These are phyloP conservation scores for Hypercompe scribonia DNA, from an alignment of 2,888 invertebrate genomes.

Conservation along the genomic window DNA sequence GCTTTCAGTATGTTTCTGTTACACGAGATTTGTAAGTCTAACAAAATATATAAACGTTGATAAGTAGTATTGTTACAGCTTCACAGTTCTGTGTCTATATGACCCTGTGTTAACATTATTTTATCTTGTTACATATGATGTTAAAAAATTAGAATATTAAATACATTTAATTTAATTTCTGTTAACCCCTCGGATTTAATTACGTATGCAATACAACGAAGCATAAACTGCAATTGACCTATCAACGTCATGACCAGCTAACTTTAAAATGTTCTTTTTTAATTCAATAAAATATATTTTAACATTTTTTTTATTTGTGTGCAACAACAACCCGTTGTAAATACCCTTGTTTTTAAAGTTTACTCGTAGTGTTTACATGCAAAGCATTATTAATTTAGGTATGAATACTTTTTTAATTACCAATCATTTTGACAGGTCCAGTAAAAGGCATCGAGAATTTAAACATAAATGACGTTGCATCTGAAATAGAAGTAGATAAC, in stretches of 20 bases:
- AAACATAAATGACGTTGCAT: constrained; percentile 57
- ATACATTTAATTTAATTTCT: neutral
- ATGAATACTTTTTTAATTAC: neutral
- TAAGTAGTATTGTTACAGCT: neutral
- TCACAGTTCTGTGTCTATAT: neutral
- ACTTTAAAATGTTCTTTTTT: constrained; percentile 2
- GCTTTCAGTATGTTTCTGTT: neutral
- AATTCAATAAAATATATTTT: constrained; percentile 14
- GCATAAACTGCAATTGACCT: neutral
- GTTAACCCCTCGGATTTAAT: neutral
- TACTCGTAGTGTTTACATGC: neutral
- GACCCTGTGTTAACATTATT: neutral
- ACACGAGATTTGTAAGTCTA: neutral
- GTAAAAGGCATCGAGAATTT: constrained; percentile 45
- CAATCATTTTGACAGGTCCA: constrained; percentile 30
- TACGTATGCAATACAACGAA: neutral
- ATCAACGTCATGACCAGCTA: neutral
- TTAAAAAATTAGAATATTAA: neutral
- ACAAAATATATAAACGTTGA: neutral
- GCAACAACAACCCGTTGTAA: neutral
- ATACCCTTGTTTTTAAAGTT: neutral
- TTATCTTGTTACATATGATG: neutral
- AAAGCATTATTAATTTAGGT: neutral
- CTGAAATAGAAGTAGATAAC: constrained; percentile 54
- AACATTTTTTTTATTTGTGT: neutral